Evolutionary conservation across 2,888 invertebrate genomes (phyloP).

Genomic region (Leptopterna dolabrata): DNA sequence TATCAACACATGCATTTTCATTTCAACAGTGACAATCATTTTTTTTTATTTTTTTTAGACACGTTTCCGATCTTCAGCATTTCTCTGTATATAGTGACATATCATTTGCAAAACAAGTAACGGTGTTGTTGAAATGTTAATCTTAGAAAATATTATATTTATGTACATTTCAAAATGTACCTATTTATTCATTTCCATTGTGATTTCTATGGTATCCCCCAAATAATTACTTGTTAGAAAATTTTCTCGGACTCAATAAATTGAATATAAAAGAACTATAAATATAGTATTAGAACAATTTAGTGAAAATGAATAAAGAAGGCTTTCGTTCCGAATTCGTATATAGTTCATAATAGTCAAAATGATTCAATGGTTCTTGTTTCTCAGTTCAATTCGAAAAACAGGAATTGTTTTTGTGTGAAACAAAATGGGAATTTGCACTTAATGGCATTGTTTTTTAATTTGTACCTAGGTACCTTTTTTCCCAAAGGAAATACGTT

Average conservation of each 20-base stretch:
- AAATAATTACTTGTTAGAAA: not conserved
- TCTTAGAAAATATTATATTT: not conserved
- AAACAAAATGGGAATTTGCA: too few species aligned
- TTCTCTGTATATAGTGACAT: constrained; percentile 15
- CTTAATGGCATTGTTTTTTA: too few species aligned
- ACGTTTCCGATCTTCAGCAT: not conserved
- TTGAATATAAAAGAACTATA: not conserved
- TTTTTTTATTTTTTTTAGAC: not conserved
- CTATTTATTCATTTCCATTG: not conserved
- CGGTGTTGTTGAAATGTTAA: not conserved
- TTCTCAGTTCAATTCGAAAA: too few species aligned
- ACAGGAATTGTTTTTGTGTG: too few species aligned
- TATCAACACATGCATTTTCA: not conserved
- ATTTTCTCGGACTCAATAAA: not conserved
- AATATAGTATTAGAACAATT: not conserved
- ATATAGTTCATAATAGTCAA: too few species aligned
- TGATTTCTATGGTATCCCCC: not conserved
- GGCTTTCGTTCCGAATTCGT: too few species aligned
- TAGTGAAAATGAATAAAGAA: not conserved
- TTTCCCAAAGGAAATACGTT: too few species aligned
- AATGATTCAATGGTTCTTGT: too few species aligned
- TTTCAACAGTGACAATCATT: constrained; percentile 25
- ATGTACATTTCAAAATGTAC: not conserved
- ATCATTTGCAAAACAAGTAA: not conserved
- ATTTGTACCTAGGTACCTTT: too few species aligned